phyloP scores from a whole-genome alignment of 1,140 invertebrate genomes.

The Leptopilina boulardi region DNA sequence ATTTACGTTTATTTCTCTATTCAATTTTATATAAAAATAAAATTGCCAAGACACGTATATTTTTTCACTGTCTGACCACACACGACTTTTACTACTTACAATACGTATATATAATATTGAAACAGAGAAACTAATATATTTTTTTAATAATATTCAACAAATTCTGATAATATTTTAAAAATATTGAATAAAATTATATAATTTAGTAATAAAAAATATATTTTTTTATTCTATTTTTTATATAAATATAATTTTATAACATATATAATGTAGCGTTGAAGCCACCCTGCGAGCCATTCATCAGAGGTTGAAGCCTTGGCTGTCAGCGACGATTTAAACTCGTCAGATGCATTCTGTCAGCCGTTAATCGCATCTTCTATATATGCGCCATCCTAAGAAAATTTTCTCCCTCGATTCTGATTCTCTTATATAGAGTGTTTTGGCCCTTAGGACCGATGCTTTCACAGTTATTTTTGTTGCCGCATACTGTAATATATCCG shows the following conservation, averaged over 20 bases:
- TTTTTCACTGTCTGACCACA: neutral
- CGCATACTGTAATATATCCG: constrained; percentile 30
- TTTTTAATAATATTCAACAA: too few species aligned
- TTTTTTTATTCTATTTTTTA: too few species aligned
- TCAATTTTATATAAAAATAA: too few species aligned
- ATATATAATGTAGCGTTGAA: too few species aligned
- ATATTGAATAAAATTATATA: too few species aligned
- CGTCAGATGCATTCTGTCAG: constrained; percentile 24
- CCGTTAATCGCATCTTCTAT: constrained; percentile 14
- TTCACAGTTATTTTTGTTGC: constrained; percentile 14
- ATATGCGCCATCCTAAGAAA: neutral
- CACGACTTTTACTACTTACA: neutral
- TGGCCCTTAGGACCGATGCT: constrained; percentile 21
- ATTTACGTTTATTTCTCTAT: neutral
- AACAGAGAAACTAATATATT: too few species aligned
- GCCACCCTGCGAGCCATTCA: neutral
- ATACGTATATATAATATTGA: too few species aligned
- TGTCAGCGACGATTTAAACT: constrained; percentile 6
- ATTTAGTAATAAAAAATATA: neutral
- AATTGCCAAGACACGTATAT: too few species aligned
- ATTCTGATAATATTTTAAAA: too few species aligned
- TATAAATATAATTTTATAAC: too few species aligned
- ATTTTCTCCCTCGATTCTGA: neutral
- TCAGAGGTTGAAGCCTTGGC: constrained; percentile 13
- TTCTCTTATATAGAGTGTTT: neutral